Percentiles rank a stretch among this genome's conserved stretches.
Conservation (phyloP, 2,888 invertebrate species). For the Nysson spinosus region DNA sequence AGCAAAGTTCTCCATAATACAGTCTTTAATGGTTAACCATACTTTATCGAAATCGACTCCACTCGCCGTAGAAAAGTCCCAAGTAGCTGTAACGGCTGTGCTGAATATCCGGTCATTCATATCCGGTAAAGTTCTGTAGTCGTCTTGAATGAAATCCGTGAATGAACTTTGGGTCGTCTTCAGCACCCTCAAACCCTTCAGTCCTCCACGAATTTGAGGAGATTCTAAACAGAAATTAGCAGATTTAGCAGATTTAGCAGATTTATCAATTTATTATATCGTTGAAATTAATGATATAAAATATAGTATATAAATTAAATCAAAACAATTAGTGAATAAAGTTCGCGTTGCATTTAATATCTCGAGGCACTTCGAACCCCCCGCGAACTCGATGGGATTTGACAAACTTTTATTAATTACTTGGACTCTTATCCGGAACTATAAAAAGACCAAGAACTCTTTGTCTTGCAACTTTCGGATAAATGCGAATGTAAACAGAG, state of each 20-base stretch:
- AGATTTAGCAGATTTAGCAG: too few species aligned
- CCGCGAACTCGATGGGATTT: too few species aligned
- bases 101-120: slow-evolving; percentile 88
- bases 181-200: slow-evolving; percentile 84
- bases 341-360: too few species aligned
- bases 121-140: slow-evolving; percentile 87
- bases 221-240: slow-evolving; percentile 75
- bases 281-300: neutral
- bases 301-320: too few species aligned
- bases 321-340: too few species aligned
- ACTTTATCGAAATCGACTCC: slow-evolving; percentile 84
- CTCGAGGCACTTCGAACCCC: too few species aligned
- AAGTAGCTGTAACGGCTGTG: slow-evolving; percentile 86
- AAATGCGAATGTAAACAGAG: too few species aligned
- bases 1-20: slow-evolving; percentile 86
- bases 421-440: too few species aligned
- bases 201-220: slow-evolving; percentile 83
- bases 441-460: too few species aligned
- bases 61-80: slow-evolving; percentile 84
- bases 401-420: too few species aligned
- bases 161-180: slow-evolving; percentile 91
- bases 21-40: slow-evolving; percentile 85
- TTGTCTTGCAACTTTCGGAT: too few species aligned
- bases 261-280: neutral
- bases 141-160: slow-evolving; percentile 88